phyloP scores from a whole-genome alignment of 2,113 vertebrate genomes.

The Mohoua ochrocephala region DNA sequence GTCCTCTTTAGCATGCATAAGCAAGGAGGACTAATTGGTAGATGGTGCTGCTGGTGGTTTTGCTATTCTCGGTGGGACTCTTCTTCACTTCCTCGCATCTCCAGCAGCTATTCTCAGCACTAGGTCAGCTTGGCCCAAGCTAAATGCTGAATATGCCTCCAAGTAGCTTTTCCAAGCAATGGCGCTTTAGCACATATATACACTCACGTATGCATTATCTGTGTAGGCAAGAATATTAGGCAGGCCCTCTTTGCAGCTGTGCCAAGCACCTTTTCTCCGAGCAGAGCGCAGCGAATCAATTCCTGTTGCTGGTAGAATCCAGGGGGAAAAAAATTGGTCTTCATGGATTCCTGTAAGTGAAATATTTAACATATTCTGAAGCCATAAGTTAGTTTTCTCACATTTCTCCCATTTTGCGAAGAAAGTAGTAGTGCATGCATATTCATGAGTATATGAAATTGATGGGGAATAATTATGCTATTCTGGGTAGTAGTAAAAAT shows the following conservation, averaged over 20 bases:
- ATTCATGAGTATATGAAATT: constrained; percentile 27
- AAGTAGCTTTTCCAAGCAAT: background rate
- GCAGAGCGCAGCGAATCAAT: background rate
- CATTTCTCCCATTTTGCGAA: background rate
- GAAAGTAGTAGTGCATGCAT: background rate
- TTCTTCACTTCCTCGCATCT: background rate
- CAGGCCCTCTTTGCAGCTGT: background rate
- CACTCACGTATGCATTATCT: accelerated
- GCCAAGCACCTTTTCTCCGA: background rate
- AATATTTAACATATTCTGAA: constrained; percentile 11
- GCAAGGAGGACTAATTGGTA: background rate
- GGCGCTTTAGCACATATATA: no score
- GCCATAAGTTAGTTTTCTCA: constrained; percentile 24
- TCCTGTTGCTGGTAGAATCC: background rate
- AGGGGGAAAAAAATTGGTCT: accelerated
- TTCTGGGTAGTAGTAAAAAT: background rate
- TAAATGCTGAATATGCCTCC: background rate
- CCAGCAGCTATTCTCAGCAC: background rate
- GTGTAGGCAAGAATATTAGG: background rate
- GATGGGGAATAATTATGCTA: constrained; percentile 5
- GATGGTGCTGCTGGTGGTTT: background rate
- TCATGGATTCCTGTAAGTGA: background rate
- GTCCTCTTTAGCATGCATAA: background rate
- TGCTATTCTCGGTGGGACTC: background rate
- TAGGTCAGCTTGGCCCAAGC: background rate